A percentile compares a stretch with the other conserved stretches of the same genome.
Conservation (phyloP, 2,113 vertebrate genomes). For the Glareola pratincola region DNA sequence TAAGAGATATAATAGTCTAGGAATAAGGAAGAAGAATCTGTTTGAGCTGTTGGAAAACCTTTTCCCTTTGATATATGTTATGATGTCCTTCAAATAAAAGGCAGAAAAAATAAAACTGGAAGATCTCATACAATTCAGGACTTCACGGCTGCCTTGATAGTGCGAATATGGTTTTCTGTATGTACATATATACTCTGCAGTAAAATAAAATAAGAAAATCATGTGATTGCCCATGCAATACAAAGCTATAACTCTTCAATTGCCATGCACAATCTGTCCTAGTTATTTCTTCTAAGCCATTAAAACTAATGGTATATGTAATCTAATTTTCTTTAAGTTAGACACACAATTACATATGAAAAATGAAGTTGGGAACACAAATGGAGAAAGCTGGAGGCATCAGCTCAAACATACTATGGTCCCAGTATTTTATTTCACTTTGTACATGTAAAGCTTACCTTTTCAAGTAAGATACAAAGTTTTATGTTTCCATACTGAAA, state of each 20-base stretch:
- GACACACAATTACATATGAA: not conserved
- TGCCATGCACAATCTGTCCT: not conserved
- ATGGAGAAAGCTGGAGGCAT: not conserved
- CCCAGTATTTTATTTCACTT: not conserved
- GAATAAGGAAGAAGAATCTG: not conserved
- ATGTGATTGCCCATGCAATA: not conserved
- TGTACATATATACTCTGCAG: not conserved
- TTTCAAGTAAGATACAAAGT: not conserved
- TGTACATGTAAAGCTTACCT: not conserved
- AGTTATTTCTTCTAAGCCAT: not conserved
- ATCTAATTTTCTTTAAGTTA: conserved; percentile 23
- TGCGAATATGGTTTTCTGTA: not conserved
- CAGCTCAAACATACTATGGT: not conserved
- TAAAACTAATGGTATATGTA: not conserved
- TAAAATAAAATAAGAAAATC: not conserved
- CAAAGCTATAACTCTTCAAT: not conserved
- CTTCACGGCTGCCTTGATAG: not conserved
- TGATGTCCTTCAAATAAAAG: not conserved
- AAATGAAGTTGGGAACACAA: not conserved
- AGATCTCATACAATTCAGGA: not conserved
- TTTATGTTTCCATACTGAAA: not conserved
- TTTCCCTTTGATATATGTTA: not conserved
- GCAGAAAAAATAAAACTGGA: not conserved
- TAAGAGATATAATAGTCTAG: not conserved
- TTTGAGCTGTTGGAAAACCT: not conserved